Base-by-base conservation (phyloP, 1,140 invertebrate species). In the Heliothis virescens region DNA sequence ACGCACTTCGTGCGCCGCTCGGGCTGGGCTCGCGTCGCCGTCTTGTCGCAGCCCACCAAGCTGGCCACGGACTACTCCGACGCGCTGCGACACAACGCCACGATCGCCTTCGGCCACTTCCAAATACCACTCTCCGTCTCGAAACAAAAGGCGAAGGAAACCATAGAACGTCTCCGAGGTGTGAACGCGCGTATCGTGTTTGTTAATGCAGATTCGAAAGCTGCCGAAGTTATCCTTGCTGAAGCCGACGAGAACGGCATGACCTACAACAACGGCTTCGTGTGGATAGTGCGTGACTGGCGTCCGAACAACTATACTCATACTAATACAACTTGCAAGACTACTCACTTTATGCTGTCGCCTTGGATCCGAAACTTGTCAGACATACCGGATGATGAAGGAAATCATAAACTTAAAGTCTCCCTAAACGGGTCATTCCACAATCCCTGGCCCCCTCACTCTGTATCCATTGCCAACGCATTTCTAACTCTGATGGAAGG, bases 1-100 rank as follows among this genome's bases (percentile, higher is more conserved):
- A 72, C 0, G 76, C 86, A 3, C 79, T 89, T 41, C 67, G 80
- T 26, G 67, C 71, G 11, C 59, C 21, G 12, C 71, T 84, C 69
- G 48, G 79, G 80, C 55, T 92, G 91, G 90, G 85, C 85, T 0
- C 88, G 89, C 1, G 10, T 90, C 16, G 87, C 84, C 2, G 85
- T 83, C 15, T 67, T 91, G 13, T 48, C 73, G 3, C 26, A 75
- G 15, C 1, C 13, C 41, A 26, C 73, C 12, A 7, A 9, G 16
- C 59, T 75, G 3, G 57, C 57, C 1, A 0, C 16, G 1, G 57
- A 75, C 10, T 62, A 34, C 73, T 1, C 26, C 2, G 73, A 7
- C 7, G 73, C 10, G 18, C 16, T 60, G 18, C 12, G 50, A 15
- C 10, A n/a, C 13, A 9, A 62, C 7, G 11, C 53, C 7, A 11